Conservation (phyloP, 2,888 invertebrate species). For the Trissonchulus sp. region DNA sequence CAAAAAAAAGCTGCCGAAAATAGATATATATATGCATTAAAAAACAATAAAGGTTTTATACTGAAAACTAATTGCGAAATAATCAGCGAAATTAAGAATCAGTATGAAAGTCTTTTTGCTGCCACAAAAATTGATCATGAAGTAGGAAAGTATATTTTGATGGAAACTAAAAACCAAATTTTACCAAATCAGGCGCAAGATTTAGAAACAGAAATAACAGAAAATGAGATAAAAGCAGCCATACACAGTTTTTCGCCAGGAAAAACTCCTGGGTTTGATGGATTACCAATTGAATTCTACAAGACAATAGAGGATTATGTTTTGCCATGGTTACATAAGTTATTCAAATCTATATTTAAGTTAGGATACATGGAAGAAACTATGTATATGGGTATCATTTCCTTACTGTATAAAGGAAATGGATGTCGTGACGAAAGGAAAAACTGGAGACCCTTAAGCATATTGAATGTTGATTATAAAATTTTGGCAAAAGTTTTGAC, state of each 20-base stretch:
- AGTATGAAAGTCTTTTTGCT: conserved; percentile 16
- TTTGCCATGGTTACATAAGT: neutral
- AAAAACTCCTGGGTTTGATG: neutral
- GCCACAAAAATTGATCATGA: neutral
- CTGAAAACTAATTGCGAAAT: neutral
- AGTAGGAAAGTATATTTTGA: neutral
- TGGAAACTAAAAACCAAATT: neutral
- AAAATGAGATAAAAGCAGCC: neutral
- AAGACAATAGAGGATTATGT: neutral
- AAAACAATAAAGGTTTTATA: too few species aligned
- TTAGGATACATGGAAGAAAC: neutral
- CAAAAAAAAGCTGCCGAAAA: neutral
- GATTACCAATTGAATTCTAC: conserved; percentile 15
- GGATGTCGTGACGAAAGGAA: neutral
- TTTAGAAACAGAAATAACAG: neutral
- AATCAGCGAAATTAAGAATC: conserved; percentile 18
- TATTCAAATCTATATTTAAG: neutral
- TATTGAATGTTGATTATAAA: conserved; percentile 9
- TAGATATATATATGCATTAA: too few species aligned
- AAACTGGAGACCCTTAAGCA: conserved; percentile 9
- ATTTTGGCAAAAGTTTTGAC: conserved; percentile 1
- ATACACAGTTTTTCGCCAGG: neutral
- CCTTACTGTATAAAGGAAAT: neutral
- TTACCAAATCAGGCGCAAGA: neutral
- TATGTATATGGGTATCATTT: neutral